These are phyloP conservation scores for Scaptomyza montana DNA, from an alignment of 1,140 invertebrate genomes.

Conservation along the genomic window DNA sequence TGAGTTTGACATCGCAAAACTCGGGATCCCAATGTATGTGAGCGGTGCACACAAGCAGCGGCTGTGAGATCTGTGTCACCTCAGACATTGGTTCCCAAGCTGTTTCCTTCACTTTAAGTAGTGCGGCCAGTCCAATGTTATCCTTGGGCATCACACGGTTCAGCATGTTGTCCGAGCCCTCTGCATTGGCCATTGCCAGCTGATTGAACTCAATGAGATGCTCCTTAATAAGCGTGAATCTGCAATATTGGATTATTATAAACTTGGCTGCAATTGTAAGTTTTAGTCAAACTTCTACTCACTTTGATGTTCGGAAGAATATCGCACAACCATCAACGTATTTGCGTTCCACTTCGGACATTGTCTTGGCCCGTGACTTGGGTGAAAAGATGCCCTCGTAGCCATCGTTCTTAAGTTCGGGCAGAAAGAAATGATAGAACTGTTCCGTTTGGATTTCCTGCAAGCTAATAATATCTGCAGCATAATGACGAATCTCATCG, in stretches of 20 bases:
- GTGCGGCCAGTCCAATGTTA: conserved; percentile 98
- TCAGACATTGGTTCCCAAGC: conserved; percentile 95
- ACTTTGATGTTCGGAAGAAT: conserved; percentile 98
- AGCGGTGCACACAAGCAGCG: conserved; percentile 97
- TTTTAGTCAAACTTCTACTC: conserved; percentile 65
- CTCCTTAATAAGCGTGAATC: conserved; percentile 97
- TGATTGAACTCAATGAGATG: conserved; percentile 99
- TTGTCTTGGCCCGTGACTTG: conserved; percentile 99
- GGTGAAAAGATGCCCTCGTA: conserved; percentile 99
- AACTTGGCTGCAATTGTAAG: background rate
- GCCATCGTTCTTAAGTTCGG: conserved; percentile 95
- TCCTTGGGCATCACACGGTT: conserved; percentile 99
- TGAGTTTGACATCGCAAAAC: conserved; percentile 99
- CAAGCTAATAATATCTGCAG: conserved; percentile 98
- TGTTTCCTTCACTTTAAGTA: conserved; percentile 96
- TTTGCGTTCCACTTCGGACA: conserved; percentile 98
- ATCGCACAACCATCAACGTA: conserved; percentile 99
- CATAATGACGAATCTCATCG: conserved; percentile 97
- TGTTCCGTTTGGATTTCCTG: conserved; percentile 99
- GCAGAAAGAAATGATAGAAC: conserved; percentile 98
- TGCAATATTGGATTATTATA: conserved; percentile 81
- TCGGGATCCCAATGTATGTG: conserved; percentile 99
- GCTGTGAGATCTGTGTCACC: conserved; percentile 90
- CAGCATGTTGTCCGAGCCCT: conserved; percentile 99
- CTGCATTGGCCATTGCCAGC: conserved; percentile 98